Evolutionary conservation across 2,797 vertebrate genomes (phyloP).

Genomic region (Apogon talboti): DNA sequence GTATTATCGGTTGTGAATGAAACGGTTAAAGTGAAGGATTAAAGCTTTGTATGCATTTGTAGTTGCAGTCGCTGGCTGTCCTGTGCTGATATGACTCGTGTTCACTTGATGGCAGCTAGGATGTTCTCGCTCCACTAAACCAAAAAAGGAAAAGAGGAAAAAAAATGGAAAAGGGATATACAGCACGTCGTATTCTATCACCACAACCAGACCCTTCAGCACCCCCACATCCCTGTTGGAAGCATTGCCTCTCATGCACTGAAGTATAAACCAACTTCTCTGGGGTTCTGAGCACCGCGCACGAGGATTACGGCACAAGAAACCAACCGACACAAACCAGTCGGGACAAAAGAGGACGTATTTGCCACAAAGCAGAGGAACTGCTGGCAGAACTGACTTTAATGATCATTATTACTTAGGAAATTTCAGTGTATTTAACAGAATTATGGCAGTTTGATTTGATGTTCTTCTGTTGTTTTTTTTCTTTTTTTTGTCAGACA

Average conservation of each 20-base stretch:
- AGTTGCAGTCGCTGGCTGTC: conserved; percentile 29
- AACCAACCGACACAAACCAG: neutral
- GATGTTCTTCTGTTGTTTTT: conserved; percentile 17
- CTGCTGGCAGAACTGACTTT: conserved; percentile 25
- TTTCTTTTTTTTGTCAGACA: conserved; percentile 24
- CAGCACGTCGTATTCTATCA: conserved; percentile 7
- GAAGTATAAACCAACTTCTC: neutral
- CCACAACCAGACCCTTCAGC: neutral
- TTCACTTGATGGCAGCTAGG: conserved; percentile 57
- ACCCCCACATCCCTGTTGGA: conserved; percentile 12
- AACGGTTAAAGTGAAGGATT: conserved; percentile 28
- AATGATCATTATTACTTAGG: conserved; percentile 18
- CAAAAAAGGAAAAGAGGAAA: conserved; percentile 10
- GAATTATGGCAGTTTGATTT: conserved; percentile 29
- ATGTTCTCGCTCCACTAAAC: conserved; percentile 33
- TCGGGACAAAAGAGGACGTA: conserved; percentile 25
- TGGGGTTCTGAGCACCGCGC: neutral
- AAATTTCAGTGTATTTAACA: conserved; percentile 35
- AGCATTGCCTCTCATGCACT: conserved; percentile 11
- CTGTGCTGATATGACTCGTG: conserved; percentile 32
- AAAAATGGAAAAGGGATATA: conserved; percentile 9
- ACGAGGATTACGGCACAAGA: conserved; percentile 6
- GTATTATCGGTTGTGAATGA: conserved; percentile 16
- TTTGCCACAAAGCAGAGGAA: conserved; percentile 24
- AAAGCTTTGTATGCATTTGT: conserved; percentile 43